Conservation (phyloP, 2,797 vertebrate species). For the Thamnophis elegans region DNA sequence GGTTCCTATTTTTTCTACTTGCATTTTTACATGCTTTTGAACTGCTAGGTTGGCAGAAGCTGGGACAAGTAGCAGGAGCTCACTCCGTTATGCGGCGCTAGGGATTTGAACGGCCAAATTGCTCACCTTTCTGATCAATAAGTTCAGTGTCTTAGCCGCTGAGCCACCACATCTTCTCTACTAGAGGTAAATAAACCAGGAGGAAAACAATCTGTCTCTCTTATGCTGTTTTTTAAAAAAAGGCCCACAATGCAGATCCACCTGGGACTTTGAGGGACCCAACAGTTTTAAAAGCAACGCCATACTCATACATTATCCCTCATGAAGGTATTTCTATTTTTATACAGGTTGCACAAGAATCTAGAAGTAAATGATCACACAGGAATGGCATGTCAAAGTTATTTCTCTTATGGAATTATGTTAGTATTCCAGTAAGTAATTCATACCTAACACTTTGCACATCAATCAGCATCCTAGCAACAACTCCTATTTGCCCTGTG, state of each 20-base stretch:
- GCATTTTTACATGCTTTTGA: no score
- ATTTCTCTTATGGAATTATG: slow-evolving; percentile 5
- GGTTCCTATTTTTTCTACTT: no score
- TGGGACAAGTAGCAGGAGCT: no score
- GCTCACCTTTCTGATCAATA: no score
- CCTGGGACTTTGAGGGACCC: neutral
- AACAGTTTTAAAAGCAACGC: neutral
- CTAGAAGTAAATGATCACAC: neutral
- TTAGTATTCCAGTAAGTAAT: neutral
- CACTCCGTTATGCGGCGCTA: no score
- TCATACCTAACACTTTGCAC: neutral
- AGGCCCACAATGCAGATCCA: neutral
- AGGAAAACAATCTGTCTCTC: neutral
- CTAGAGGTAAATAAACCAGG: neutral
- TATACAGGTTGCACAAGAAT: neutral
- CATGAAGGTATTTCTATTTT: neutral
- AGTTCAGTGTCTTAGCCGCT: no score
- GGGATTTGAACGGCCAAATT: no score
- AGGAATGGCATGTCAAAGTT: neutral
- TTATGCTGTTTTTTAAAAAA: neutral
- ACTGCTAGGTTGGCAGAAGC: no score
- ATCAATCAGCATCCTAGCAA: neutral
- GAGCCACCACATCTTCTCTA: neutral
- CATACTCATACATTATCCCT: neutral
- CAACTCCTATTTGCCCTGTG: neutral